phyloP scores from a whole-genome alignment of 2,113 vertebrate genomes.

The Lota lota region DNA sequence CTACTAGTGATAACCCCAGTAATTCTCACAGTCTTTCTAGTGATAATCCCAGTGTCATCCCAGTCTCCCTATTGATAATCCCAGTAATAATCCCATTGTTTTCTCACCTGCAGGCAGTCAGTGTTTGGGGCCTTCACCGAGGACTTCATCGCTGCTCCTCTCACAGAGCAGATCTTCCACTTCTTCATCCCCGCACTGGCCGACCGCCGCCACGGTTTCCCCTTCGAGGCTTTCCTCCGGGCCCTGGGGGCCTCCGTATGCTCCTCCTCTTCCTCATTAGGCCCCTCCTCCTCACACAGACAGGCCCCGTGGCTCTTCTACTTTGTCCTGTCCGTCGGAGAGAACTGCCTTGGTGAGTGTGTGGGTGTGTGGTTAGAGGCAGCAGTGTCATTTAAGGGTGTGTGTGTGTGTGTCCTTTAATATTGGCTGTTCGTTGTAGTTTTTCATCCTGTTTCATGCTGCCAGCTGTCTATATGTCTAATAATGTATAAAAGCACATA shows the following conservation, averaged over 20 bases:
- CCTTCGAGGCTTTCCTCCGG: constrained; percentile 89
- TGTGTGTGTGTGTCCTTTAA: no score
- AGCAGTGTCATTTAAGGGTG: constrained; percentile 32
- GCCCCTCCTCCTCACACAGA: constrained; percentile 47
- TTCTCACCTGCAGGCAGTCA: constrained; percentile 79
- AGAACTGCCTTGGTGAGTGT: constrained; percentile 83
- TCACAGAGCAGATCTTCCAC: constrained; percentile 94
- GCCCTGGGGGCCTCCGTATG: constrained; percentile 77
- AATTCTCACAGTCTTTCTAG: no score
- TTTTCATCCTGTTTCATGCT: no score
- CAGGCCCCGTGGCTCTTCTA: constrained; percentile 91
- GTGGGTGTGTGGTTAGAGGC: no score
- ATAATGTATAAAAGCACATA: no score
- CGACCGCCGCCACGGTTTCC: constrained; percentile 81
- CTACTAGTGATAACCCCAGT: no score
- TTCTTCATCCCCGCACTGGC: constrained; percentile 91
- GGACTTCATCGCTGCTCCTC: constrained; percentile 90
- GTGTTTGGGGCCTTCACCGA: constrained; percentile 91
- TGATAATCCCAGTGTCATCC: not conserved
- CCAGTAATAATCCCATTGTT: no score
- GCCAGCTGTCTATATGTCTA: no score
- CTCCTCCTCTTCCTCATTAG: constrained; percentile 39
- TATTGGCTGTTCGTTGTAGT: no score
- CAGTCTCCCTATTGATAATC: not conserved
- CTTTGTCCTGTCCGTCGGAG: constrained; percentile 88